Base-by-base conservation (phyloP, 2,888 invertebrate genomes). In the Byasa hedistus region DNA sequence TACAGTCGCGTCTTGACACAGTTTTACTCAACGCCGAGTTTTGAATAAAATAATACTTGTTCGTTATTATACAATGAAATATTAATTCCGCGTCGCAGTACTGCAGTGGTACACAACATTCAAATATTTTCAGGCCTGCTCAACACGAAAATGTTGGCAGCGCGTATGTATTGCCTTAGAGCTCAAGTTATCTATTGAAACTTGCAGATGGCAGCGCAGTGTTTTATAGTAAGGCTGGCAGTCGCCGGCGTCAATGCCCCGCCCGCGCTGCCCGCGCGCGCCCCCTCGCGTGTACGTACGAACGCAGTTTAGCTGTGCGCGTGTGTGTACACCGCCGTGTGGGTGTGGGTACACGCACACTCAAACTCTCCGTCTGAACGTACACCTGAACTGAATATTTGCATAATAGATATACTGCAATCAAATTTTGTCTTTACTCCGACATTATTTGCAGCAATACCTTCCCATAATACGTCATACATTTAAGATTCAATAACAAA, bases 191-290 rank as follows among this genome's bases (percentile, higher is more conserved):
- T 86, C 87, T 87, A 91, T 91, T 90, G 86, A 89, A 90, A 89
- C 91, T 86, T 87, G 88, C 86, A 91, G 91, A 91, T 89, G 91
- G 90, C 91, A 85, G 89, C 84, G 87, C 84, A 81, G 86, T 87
- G 82, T 89, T 91, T 86, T 91, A 91, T 91, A 86, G 83, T 77
- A 84, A 81, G 80, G 86, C 81, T 82, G 83, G 77, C 78, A 76
- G 79, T 76, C 77, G 77, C 69, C 71, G 76, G 71, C 78, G 79
- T 73, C 79, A 79, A 76, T 79, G 75, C 73, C 70, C 76, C 73
- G 68, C 75, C 69, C 72, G 71, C 73, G 68, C 72, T 75, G 76
- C 76, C 73, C 67, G 69, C 72, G 66, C 76, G 66, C 73, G 2
- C 61, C 79, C 71, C 71, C 73, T 64, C 71, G 64, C 74, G 68